Evolutionary conservation across 2,113 vertebrate species (phyloP).

Genomic region (Plestiodon gilberti): DNA sequence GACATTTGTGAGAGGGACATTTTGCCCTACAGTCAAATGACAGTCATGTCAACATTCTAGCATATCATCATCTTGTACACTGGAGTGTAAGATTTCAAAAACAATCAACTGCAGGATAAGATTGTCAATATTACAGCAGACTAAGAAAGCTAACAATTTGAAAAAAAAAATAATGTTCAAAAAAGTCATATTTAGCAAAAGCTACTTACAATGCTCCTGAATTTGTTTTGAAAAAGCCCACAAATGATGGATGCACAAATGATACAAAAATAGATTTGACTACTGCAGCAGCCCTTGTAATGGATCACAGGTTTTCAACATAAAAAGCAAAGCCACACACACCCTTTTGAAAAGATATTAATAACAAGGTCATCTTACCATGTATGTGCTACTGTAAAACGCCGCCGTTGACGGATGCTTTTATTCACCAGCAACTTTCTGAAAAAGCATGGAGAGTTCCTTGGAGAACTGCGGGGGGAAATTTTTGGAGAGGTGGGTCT

Average conservation of each 20-base stretch:
- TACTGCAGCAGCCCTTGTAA: background rate
- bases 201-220: background rate
- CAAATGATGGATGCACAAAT: background rate
- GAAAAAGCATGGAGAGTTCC: slow-evolving; percentile 92
- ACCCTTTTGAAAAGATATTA: background rate
- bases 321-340: background rate
- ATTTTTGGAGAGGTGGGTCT: slow-evolving; percentile 93
- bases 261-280: background rate
- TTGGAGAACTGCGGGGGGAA: slow-evolving; percentile 93
- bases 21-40: slow-evolving; percentile 2
- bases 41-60: background rate
- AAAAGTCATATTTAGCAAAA: slow-evolving; percentile 23
- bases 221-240: slow-evolving; percentile 26
- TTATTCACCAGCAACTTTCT: slow-evolving; percentile 98
- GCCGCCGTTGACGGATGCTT: slow-evolving; percentile 94
- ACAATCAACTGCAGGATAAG: accelerated
- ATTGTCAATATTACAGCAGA: background rate
- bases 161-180: background rate
- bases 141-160: background rate
- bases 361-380: slow-evolving; percentile 82
- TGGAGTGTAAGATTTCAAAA: background rate
- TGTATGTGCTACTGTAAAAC: slow-evolving; percentile 97
- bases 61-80: slow-evolving; percentile 2
- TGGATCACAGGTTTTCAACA: background rate
- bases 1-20: slow-evolving; percentile 23